Percentiles rank a stretch among this genome's conserved stretches.
phyloP scores from a whole-genome alignment of 2,113 vertebrate genomes.

The Physeter macrocephalus region DNA sequence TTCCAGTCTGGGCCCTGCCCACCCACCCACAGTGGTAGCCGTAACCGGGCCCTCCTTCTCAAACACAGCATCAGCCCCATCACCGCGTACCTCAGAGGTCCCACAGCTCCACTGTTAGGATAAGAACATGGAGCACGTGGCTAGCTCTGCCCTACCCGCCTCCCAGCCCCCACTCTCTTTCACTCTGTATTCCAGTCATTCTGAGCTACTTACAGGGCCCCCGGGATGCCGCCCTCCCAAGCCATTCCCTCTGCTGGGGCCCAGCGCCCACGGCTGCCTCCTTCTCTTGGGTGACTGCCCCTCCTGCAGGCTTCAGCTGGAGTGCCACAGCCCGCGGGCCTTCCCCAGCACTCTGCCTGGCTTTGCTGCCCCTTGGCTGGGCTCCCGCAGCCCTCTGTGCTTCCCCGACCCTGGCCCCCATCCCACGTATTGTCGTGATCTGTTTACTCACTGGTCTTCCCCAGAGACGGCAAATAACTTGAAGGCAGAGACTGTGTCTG shows the following conservation, averaged over 20 bases:
- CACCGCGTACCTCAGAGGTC: not conserved
- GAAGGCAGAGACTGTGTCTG: not conserved
- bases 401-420: not conserved
- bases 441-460: not conserved
- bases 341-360: not conserved
- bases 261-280: fast-evolving
- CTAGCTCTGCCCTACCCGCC: not conserved
- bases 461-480: slow-evolving; percentile 15
- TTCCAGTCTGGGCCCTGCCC: not conserved
- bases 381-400: not conserved
- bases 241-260: not conserved
- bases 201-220: not conserved
- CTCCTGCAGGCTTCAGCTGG: not conserved
- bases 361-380: not conserved
- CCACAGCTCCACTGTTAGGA: not conserved
- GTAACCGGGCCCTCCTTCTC: not conserved
- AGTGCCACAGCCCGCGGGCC: not conserved
- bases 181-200: not conserved
- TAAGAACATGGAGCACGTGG: fast-evolving
- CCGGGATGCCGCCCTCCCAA: fast-evolving
- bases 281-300: not conserved
- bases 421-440: not conserved
- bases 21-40: not conserved
- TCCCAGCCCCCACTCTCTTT: not conserved
- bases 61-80: not conserved